Percentiles rank a stretch among this genome's conserved stretches.
phyloP scores from a whole-genome alignment of 2,888 invertebrate genomes.

The Tachystola acroxantha region DNA sequence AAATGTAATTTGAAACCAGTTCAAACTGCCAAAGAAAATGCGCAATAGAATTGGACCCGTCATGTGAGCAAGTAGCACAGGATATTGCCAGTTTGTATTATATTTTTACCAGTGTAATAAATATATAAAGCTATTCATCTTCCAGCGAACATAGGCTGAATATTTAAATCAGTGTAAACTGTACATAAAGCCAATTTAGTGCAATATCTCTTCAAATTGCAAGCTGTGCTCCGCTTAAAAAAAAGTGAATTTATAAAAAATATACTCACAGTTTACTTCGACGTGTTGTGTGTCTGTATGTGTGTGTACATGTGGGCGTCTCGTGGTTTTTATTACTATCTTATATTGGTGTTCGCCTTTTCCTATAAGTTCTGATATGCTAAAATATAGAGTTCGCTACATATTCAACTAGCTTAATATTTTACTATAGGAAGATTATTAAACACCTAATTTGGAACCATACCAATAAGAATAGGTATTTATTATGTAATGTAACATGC shows the following conservation, averaged over 20 bases:
- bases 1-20: too few species aligned
- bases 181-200: constrained; percentile 4
- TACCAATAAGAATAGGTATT: neutral
- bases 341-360: too few species aligned
- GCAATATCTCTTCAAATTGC: constrained; percentile 6
- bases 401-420: too few species aligned
- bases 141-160: neutral
- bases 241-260: constrained; percentile 25
- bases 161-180: constrained; percentile 1
- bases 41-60: too few species aligned
- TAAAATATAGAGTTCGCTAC: too few species aligned
- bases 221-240: constrained; percentile 40
- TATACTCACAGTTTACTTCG: constrained; percentile 64
- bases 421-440: neutral
- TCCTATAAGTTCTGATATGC: too few species aligned
- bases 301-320: constrained; percentile 41
- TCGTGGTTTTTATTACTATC: constrained; percentile 40
- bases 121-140: too few species aligned
- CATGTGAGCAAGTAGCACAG: too few species aligned
- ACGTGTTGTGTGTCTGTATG: constrained; percentile 47
- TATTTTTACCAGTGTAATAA: too few species aligned
- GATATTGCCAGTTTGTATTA: neutral
- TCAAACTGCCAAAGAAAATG: too few species aligned
- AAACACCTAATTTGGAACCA: neutral
- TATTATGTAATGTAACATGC: too few species aligned